Evolutionary conservation across 2,888 invertebrate genomes (phyloP).

Genomic region (Agrochola circellaris): DNA sequence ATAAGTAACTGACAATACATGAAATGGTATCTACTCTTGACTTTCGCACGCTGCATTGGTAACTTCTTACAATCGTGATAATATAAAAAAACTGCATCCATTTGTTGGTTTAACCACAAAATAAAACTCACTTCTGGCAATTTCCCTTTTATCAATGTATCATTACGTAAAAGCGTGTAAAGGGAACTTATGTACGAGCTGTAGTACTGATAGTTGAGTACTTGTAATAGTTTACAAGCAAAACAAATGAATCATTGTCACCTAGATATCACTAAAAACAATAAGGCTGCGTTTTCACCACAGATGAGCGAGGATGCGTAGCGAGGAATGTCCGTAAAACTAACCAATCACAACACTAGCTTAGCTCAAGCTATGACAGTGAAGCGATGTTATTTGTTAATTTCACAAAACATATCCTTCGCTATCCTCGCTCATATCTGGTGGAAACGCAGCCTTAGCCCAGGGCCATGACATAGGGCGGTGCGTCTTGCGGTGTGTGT

Average conservation of each 20-base stretch:
- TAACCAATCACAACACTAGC: too few species aligned
- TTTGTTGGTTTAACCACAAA: background rate
- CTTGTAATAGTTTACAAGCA: background rate
- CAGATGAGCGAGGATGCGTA: too few species aligned
- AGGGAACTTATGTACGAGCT: background rate
- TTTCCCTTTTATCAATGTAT: background rate
- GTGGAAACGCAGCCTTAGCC: background rate
- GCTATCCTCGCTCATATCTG: too few species aligned
- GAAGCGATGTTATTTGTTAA: too few species aligned
- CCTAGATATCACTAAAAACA: conserved; percentile 10
- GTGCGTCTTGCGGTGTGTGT: too few species aligned
- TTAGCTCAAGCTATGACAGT: too few species aligned
- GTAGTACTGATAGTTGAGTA: background rate
- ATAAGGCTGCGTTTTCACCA: background rate
- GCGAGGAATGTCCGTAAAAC: too few species aligned
- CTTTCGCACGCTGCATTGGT: background rate
- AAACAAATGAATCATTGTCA: conserved; percentile 30
- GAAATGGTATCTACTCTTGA: background rate
- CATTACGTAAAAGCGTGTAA: background rate
- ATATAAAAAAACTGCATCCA: background rate
- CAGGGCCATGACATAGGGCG: too few species aligned
- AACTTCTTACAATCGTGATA: background rate
- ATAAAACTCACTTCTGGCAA: background rate
- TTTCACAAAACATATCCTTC: too few species aligned
- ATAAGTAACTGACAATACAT: background rate